These are phyloP conservation scores for Arctopsyche grandis DNA, from an alignment of 1,140 invertebrate species.

Conservation along the genomic window DNA sequence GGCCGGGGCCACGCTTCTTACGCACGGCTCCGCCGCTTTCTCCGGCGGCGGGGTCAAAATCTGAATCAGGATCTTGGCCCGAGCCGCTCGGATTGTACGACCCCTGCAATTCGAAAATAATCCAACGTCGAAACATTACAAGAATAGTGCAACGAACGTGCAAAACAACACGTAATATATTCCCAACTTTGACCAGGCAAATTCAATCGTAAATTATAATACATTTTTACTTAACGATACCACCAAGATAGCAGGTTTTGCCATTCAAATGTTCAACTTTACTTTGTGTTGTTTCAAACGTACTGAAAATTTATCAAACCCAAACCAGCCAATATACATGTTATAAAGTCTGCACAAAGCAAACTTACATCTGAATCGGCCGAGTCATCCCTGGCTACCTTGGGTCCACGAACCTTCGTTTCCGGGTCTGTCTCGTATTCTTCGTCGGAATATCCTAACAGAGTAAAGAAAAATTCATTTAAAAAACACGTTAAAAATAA, in stretches of 20 bases:
- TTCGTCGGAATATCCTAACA: conserved; percentile 64
- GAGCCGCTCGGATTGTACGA: conserved; percentile 66
- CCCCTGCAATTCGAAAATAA: conserved; percentile 55
- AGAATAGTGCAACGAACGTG: too few species aligned
- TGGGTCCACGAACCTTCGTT: conserved; percentile 64
- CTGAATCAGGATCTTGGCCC: conserved; percentile 62
- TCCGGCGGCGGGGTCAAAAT: conserved; percentile 65
- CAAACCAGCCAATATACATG: neutral
- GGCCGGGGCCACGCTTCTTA: conserved; percentile 58
- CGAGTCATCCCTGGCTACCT: conserved; percentile 62
- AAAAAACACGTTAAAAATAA: neutral
- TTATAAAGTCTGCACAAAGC: neutral
- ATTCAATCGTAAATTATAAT: too few species aligned
- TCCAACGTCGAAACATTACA: neutral
- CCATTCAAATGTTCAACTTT: conserved; percentile 1
- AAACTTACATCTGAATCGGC: conserved; percentile 66
- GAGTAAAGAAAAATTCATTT: conserved; percentile 26
- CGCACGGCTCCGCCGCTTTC: conserved; percentile 57
- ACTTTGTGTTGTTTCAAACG: neutral
- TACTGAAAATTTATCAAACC: neutral
- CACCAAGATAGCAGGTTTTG: neutral
- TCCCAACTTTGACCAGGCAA: neutral
- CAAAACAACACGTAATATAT: neutral
- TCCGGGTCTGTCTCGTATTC: conserved; percentile 66
- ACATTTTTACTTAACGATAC: neutral